These are phyloP conservation scores for Agelas oroides DNA, from an alignment of 37 sponge, comb jelly and placozoan species.

Conservation along the genomic window DNA sequence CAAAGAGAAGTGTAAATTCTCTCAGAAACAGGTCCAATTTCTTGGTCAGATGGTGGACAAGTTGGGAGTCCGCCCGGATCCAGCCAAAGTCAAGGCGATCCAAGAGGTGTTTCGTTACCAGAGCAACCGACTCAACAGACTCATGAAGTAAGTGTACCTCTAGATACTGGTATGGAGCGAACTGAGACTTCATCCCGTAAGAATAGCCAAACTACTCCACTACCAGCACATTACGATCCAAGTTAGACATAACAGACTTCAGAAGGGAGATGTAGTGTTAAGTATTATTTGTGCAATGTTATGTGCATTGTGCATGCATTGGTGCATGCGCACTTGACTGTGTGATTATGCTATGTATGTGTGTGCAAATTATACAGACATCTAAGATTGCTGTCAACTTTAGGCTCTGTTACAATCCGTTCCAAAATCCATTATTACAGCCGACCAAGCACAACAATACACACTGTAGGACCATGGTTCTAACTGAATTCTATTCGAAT, in stretches of 20 bases:
- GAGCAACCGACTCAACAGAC: background rate
- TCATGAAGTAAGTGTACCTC: background rate
- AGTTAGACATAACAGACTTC: background rate
- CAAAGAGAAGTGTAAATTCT: constrained; percentile 34
- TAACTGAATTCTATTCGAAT: no score
- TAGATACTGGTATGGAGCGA: background rate
- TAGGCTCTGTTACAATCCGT: no score
- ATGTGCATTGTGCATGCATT: no score
- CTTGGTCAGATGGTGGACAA: constrained; percentile 30
- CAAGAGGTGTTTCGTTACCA: constrained; percentile 16
- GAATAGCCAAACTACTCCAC: background rate
- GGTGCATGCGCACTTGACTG: no score
- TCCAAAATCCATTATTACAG: no score
- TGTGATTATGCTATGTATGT: background rate
- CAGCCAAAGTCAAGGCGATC: no score
- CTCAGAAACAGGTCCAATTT: constrained; percentile 9
- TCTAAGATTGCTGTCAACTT: no score
- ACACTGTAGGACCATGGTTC: no score
- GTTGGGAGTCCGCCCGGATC: constrained; percentile 56
- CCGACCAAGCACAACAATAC: no score
- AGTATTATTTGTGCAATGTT: no score
- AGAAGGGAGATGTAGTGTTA: no score
- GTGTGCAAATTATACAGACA: no score
- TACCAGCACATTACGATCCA: background rate
- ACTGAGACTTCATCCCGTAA: background rate